Evolutionary conservation across 1,140 invertebrate genomes (phyloP), one percentile per base, ranked within the genome.

Genomic region (Diprion similis): DNA sequence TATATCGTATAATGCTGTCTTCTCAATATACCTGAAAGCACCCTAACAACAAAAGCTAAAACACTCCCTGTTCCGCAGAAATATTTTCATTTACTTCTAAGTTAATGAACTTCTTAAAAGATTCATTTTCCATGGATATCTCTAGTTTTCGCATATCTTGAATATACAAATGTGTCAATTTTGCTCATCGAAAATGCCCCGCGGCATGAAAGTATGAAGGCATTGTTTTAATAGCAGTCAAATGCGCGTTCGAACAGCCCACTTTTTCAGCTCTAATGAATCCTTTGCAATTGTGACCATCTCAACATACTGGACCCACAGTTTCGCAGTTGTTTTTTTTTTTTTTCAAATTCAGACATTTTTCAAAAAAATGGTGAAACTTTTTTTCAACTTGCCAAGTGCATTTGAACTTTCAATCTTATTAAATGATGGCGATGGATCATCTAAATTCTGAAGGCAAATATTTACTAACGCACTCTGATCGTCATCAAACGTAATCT

Each of bases 81-180:
- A 77, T 82, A 88, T 77, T 85, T 86, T n/a, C n/a, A n/a, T n/a
- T n/a, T n/a, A n/a, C n/a, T n/a, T n/a, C n/a, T n/a, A n/a, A n/a
- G 73, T 74, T 81, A 67, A 19, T 46, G 47, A 46, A 66, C 59
- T n/a, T 71, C 18, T 77, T 64, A 48, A 59, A 59, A 72, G 71
- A 74, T 17, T 59, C 51, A 59, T 15, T 59, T 13, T 59, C 9
- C 51, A 59, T 59, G n/a, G 51, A 83, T 75, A 75, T 71, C 76
- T 47, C 64, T 18, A 83, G 69, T 70, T 81, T 74, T 70, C 72
- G 3, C 85, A 87, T 89, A 79, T 87, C 79, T 80, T 87, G 84
- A n/a, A 89, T 70, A 78, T 89, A 89, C 13, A 88, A 66, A 66
- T 85, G 82, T 59, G 78, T 78, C 70, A 83, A 88, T 81, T 89